Evolutionary conservation across 2,113 vertebrate genomes (phyloP).

Genomic region (Megaceryle torquata): DNA sequence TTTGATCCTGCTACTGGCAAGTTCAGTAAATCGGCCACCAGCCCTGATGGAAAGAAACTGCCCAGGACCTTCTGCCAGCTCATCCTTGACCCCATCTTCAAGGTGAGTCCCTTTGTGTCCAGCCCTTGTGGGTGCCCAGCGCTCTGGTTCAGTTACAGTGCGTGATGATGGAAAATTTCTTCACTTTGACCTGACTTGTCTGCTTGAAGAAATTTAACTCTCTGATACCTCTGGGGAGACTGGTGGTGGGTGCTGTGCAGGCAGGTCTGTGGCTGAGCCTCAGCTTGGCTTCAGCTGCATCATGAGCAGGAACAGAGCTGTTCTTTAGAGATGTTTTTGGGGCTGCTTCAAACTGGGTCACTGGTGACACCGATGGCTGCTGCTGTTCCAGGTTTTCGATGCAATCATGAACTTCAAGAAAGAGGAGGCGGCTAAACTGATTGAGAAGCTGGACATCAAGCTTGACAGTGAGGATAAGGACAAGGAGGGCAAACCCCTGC

Average conservation of each 20-base stretch:
- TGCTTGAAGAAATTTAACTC: slow-evolving; percentile 75
- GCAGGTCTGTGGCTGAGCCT: neutral
- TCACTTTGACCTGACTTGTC: slow-evolving; percentile 87
- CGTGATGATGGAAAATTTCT: slow-evolving; percentile 86
- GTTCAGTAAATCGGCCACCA: slow-evolving; percentile 81
- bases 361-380: fast-evolving
- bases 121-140: fast-evolving
- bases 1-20: slow-evolving; percentile 87
- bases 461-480: slow-evolving; percentile 89
- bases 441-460: slow-evolving; percentile 92
- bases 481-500: slow-evolving; percentile 91
- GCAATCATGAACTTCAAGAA: slow-evolving; percentile 96
- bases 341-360: neutral
- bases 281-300: neutral
- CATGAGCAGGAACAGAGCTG: neutral
- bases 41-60: slow-evolving; percentile 81
- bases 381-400: slow-evolving; percentile 80
- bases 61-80: slow-evolving; percentile 90
- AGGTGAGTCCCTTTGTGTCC: slow-evolving; percentile 72
- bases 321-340: neutral
- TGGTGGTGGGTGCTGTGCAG: neutral
- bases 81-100: slow-evolving; percentile 94
- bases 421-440: slow-evolving; percentile 87
- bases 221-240: slow-evolving; percentile 72
- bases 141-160: neutral